Base-by-base conservation (phyloP, 2,888 invertebrate genomes). In the Pollenia angustigena region DNA sequence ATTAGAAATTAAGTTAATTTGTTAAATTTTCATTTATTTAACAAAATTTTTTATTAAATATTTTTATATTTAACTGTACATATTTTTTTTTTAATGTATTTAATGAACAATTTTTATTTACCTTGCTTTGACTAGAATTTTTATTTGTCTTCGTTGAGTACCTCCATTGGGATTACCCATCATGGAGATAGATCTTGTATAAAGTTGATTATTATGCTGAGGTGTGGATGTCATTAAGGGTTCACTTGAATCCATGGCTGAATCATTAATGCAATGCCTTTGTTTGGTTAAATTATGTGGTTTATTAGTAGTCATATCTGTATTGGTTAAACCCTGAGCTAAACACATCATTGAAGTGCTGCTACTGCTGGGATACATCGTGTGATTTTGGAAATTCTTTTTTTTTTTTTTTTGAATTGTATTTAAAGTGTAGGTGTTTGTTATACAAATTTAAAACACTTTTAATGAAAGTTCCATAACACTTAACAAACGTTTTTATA, bases 81-180 rank as follows among this genome's bases (percentile, higher is more conserved):
- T n/a, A n/a, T n/a, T 64, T 9, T 64, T 4, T 11, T 12, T 14
- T 12, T 0, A 52, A 23, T 58, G 4, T 6, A 11, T 60, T 14
- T 16, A 4, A 14, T n/a, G 14, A 6, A 32, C 32, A 32, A 18
- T 8, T 50, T 6, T 56, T 40, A 71, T 42, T 87, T 87, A 87
- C 87, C 87, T 75, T 76, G 87, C 84, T 81, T 84, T 87, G 46
- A 87, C 81, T 68, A 87, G 48, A 42, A 78, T 74, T 66, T 84
- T 84, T 54, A 72, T 84, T 54, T 76, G 81, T 11, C 72, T 80
- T 48, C 69, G 60, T 23, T 79, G 58, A 46, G 14, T 75, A 42
- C 18, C 52, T 11, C 11, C 50, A 48, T 58, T 74, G 52, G 72
- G 4, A 68, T 68, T 60, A 23, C 23, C 84, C 64, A 50, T 52